A percentile compares a stretch with the other conserved stretches of the same genome.
Evolutionary conservation across 2,113 vertebrate species (phyloP).

Genomic region (Apus apus): DNA sequence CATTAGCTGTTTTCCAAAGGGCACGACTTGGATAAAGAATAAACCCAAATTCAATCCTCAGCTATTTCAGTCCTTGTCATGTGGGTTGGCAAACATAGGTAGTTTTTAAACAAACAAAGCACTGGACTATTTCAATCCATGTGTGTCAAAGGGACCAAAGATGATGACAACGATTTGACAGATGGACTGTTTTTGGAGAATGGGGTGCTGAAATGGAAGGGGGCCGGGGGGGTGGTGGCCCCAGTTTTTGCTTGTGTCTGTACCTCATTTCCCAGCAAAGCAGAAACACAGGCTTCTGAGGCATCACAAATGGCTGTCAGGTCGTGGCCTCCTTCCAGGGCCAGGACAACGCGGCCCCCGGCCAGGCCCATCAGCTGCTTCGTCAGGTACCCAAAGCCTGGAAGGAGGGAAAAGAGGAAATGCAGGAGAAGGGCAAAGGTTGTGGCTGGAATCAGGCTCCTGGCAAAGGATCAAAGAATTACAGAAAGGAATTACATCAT

Average conservation of each 20-base stretch:
- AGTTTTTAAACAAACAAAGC: background rate
- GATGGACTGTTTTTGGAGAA: background rate
- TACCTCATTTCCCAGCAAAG: constrained; percentile 96
- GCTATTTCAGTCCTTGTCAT: background rate
- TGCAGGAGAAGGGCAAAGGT: constrained; percentile 39
- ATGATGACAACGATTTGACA: fast-evolving
- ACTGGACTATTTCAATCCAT: background rate
- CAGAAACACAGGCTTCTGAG: constrained; percentile 95
- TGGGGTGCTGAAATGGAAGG: background rate
- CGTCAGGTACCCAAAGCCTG: constrained; percentile 97
- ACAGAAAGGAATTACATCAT: constrained; percentile 65
- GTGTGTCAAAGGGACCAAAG: background rate
- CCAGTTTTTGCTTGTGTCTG: background rate
- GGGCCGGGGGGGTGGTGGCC: background rate
- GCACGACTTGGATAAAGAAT: background rate
- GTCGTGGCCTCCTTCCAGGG: constrained; percentile 96
- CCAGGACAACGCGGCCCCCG: constrained; percentile 90
- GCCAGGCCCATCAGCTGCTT: constrained; percentile 98
- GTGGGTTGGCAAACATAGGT: background rate
- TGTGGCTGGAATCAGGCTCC: constrained; percentile 20
- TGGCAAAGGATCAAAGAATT: constrained; percentile 74
- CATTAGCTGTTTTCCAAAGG: background rate
- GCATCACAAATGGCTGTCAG: constrained; percentile 97
- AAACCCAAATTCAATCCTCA: background rate
- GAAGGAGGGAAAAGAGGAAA: constrained; percentile 54